Conservation (phyloP, 2,888 invertebrate genomes). For the Drosophila maculinotata region DNA sequence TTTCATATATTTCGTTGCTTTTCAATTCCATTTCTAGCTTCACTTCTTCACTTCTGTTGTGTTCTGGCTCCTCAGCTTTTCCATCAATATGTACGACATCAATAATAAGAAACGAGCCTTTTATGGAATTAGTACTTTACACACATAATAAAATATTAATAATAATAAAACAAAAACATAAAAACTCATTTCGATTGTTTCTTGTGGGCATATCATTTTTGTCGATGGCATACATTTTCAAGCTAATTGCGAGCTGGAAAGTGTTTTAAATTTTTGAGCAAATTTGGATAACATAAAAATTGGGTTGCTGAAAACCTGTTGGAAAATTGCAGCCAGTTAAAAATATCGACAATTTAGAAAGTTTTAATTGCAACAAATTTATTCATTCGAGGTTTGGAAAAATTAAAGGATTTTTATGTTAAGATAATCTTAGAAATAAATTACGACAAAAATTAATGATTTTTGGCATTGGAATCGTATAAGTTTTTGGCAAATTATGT, state of each 20-base stretch:
- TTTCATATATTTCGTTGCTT: background rate
- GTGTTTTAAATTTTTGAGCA: too few relatives aligned
- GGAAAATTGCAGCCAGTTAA: too few relatives aligned
- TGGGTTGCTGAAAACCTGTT: too few relatives aligned
- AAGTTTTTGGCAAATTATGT: too few relatives aligned
- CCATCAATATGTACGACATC: conserved; percentile 25
- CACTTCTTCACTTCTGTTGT: conserved; percentile 26
- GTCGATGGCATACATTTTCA: too few relatives aligned
- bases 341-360: too few relatives aligned
- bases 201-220: too few relatives aligned
- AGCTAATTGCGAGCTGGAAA: too few relatives aligned
- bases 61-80: conserved; percentile 47
- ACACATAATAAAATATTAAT: conserved; percentile 30
- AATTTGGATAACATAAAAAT: too few relatives aligned
- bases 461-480: too few relatives aligned
- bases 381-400: too few relatives aligned
- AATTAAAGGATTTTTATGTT: background rate
- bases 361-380: too few relatives aligned
- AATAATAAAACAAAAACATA: conserved; percentile 25
- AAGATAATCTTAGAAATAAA: background rate
- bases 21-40: conserved; percentile 1
- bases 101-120: conserved; percentile 52
- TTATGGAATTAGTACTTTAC: conserved; percentile 65
- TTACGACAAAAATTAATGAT: background rate
- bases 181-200: background rate